Conservation (phyloP, 1,140 invertebrate species). For the Drosophila ambigua region DNA sequence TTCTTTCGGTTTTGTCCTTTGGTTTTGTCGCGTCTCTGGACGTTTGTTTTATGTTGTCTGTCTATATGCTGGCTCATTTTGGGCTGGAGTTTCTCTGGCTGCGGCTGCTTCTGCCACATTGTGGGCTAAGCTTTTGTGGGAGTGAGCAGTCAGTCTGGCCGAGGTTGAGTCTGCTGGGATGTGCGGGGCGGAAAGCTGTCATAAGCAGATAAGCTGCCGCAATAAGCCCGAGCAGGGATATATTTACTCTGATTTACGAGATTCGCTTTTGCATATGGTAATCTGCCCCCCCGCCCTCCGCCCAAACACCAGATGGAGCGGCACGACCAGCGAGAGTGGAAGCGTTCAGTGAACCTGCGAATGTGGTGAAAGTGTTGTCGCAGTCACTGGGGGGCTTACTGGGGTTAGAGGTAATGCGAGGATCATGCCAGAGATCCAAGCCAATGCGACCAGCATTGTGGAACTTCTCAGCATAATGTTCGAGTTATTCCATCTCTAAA, state of each 20-base stretch:
- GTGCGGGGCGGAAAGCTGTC: constrained; percentile 78
- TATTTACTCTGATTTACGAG: constrained; percentile 83
- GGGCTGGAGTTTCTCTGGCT: constrained; percentile 34
- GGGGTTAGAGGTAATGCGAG: neutral
- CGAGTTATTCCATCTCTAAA: too few relatives aligned
- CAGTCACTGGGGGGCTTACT: neutral
- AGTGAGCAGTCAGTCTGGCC: constrained; percentile 8
- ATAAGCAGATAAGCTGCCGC: constrained; percentile 83
- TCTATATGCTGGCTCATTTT: constrained; percentile 69
- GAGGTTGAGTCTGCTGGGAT: constrained; percentile 17
- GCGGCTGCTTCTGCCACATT: constrained; percentile 1
- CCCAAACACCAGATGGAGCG: constrained; percentile 27
- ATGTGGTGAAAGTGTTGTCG: constrained; percentile 20
- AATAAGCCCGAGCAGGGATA: constrained; percentile 81
- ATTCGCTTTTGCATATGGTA: constrained; percentile 83
- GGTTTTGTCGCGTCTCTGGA: constrained; percentile 69
- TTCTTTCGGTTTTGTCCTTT: constrained; percentile 72
- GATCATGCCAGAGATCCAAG: neutral
- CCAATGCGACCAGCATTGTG: too few relatives aligned
- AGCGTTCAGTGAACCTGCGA: constrained; percentile 69
- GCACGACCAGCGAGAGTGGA: neutral
- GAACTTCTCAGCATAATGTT: too few relatives aligned
- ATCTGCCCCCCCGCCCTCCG: constrained; percentile 23
- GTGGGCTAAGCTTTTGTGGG: constrained; percentile 6
- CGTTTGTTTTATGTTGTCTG: constrained; percentile 78